phyloP scores from a whole-genome alignment of 2,113 vertebrate genomes.

The Callospermophilus lateralis region DNA sequence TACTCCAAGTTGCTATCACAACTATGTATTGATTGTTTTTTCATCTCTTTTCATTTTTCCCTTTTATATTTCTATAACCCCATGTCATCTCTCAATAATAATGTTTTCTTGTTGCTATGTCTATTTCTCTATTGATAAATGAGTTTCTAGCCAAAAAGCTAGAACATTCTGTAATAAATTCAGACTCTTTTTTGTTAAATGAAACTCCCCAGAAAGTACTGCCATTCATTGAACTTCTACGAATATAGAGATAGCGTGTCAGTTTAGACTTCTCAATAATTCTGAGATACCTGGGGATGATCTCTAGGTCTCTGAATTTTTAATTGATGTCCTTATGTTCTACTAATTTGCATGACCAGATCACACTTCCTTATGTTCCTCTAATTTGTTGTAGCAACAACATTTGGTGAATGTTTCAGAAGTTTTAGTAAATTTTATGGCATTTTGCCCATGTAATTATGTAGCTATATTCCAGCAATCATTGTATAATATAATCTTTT shows the following conservation, averaged over 20 bases:
- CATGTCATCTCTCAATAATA: not conserved
- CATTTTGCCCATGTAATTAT: slow-evolving; percentile 61
- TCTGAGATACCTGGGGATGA: slow-evolving; percentile 45
- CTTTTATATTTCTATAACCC: not conserved
- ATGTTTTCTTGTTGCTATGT: not conserved
- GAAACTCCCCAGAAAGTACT: not conserved
- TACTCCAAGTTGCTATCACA: not conserved
- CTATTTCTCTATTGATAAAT: slow-evolving; percentile 39
- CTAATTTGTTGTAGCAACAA: slow-evolving; percentile 62
- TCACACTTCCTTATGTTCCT: slow-evolving; percentile 65
- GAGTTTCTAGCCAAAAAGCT: not conserved
- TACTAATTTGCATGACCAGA: slow-evolving; percentile 61
- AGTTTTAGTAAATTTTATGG: slow-evolving; percentile 58
- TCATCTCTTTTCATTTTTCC: not conserved
- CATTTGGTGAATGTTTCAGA: slow-evolving; percentile 60
- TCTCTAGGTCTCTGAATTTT: slow-evolving; percentile 58
- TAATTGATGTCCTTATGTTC: slow-evolving; percentile 63
- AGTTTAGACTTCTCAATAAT: not conserved
- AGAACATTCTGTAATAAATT: not conserved
- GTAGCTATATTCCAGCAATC: slow-evolving; percentile 44
- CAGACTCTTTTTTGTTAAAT: not conserved
- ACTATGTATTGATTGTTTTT: not conserved
- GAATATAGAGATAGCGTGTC: not conserved
- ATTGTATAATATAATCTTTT: slow-evolving; percentile 49
- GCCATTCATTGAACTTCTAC: not conserved